These are phyloP conservation scores for Drosophila mimetica DNA, from an alignment of 2,888 invertebrate genomes.

Conservation along the genomic window DNA sequence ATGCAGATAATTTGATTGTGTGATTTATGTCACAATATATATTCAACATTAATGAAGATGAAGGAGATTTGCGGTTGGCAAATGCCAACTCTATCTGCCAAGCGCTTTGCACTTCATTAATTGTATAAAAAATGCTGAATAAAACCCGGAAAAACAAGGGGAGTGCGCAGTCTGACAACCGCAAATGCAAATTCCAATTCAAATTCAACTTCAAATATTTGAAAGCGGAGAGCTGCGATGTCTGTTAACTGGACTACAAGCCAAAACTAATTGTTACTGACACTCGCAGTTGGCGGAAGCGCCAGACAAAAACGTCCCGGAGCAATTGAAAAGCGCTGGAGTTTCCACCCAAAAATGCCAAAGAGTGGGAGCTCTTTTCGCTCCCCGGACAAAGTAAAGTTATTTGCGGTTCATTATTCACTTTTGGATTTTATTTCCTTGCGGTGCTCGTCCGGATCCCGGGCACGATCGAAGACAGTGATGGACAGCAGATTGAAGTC, in stretches of 20 bases:
- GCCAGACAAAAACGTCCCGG: slow-evolving; percentile 68
- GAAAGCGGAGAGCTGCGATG: slow-evolving; percentile 21
- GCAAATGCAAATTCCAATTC: slow-evolving; percentile 44
- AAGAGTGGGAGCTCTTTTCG: not conserved
- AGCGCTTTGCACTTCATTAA: slow-evolving; percentile 56
- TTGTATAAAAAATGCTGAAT: slow-evolving; percentile 19
- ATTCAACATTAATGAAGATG: slow-evolving; percentile 40
- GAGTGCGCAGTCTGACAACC: slow-evolving; percentile 31
- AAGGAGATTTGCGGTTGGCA: slow-evolving; percentile 24
- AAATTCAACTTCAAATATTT: slow-evolving; percentile 49
- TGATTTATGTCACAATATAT: slow-evolving; percentile 62
- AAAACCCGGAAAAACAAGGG: slow-evolving; percentile 9
- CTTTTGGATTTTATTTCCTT: slow-evolving; percentile 73
- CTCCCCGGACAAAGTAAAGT: slow-evolving; percentile 66
- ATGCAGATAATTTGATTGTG: slow-evolving; percentile 53
- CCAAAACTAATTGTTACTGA: slow-evolving; percentile 77
- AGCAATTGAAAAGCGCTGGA: slow-evolving; percentile 54
- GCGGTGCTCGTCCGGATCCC: slow-evolving; percentile 32
- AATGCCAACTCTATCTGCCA: slow-evolving; percentile 31
- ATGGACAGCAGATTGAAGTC: slow-evolving; percentile 70
- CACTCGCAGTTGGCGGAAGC: slow-evolving; percentile 58
- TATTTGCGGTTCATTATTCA: slow-evolving; percentile 82
- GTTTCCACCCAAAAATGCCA: not conserved
- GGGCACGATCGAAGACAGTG: slow-evolving; percentile 62
- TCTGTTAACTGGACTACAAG: slow-evolving; percentile 48